These are phyloP conservation scores for Phrixothrix hirtus DNA, from an alignment of 2,888 invertebrate genomes.

Conservation along the genomic window DNA sequence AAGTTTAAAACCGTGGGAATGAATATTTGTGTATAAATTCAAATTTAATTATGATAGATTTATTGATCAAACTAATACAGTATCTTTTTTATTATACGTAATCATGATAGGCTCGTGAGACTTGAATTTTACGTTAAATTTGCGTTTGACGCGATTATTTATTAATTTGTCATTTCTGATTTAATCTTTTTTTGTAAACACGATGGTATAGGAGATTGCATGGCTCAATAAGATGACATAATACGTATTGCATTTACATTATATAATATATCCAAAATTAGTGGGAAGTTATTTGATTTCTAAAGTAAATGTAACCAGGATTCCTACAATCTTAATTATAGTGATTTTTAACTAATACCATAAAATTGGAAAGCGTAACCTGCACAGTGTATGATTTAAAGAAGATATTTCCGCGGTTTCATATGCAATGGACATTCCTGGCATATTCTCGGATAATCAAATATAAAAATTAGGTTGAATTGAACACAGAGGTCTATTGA, in stretches of 20 bases:
- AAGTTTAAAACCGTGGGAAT: conserved; percentile 55
- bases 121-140: conserved; percentile 1
- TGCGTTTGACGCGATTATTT: background rate
- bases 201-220: too few relatives aligned
- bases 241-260: too few relatives aligned
- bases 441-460: conserved; percentile 9
- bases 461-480: conserved; percentile 10
- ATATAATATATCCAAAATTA: too few relatives aligned
- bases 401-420: conserved; percentile 48
- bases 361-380: conserved; percentile 53
- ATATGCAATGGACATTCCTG: conserved; percentile 33
- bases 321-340: conserved; percentile 13
- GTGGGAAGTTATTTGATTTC: conserved; percentile 15
- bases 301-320: conserved; percentile 11
- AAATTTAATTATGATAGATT: conserved; percentile 54
- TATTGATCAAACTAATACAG: conserved; percentile 49
- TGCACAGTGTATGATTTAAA: conserved; percentile 37
- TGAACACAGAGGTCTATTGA: background rate
- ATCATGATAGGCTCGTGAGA: conserved; percentile 13
- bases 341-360: conserved; percentile 38
- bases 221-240: too few relatives aligned
- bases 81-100: conserved; percentile 14
- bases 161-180: too few relatives aligned
- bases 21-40: conserved; percentile 51
- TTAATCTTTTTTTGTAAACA: too few relatives aligned